These are phyloP conservation scores for Anoplophora glabripennis DNA, from an alignment of 1,140 invertebrate genomes.

Conservation along the genomic window DNA sequence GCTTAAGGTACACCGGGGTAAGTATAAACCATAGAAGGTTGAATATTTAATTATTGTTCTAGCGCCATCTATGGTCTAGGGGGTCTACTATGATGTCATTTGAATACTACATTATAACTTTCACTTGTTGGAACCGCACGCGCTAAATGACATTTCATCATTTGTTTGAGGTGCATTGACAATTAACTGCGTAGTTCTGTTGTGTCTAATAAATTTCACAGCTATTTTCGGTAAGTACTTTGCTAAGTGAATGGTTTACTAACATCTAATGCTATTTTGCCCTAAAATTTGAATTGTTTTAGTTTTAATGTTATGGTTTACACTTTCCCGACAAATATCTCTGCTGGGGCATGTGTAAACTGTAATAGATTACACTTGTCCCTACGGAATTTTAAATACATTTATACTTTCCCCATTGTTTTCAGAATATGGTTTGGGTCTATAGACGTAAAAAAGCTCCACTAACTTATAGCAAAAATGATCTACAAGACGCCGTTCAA, in stretches of 20 bases:
- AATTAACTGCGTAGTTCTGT: neutral
- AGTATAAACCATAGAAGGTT: neutral
- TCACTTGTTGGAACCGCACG: no score
- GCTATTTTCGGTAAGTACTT: neutral
- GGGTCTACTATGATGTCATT: neutral
- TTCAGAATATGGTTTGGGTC: slow-evolving; percentile 7
- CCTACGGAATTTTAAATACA: neutral
- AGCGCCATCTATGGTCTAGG: slow-evolving; percentile 1
- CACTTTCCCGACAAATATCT: neutral
- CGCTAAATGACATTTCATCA: neutral
- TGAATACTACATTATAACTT: neutral
- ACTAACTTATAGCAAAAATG: no score
- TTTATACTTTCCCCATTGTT: neutral
- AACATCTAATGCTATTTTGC: neutral
- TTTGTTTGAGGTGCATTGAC: neutral
- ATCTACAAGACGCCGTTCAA: slow-evolving; percentile 27
- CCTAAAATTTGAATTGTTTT: neutral
- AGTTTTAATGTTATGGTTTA: slow-evolving; percentile 1
- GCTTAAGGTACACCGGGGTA: slow-evolving; percentile 2
- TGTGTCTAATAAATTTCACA: neutral
- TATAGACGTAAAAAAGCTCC: slow-evolving; percentile 12
- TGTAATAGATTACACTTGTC: slow-evolving; percentile 1
- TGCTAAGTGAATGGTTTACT: neutral
- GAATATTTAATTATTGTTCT: neutral
- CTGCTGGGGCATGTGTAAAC: neutral